Evolutionary conservation across 2,113 vertebrate species (phyloP), one percentile per base, ranked within the genome.

Genomic region (Odobenus rosmarus): DNA sequence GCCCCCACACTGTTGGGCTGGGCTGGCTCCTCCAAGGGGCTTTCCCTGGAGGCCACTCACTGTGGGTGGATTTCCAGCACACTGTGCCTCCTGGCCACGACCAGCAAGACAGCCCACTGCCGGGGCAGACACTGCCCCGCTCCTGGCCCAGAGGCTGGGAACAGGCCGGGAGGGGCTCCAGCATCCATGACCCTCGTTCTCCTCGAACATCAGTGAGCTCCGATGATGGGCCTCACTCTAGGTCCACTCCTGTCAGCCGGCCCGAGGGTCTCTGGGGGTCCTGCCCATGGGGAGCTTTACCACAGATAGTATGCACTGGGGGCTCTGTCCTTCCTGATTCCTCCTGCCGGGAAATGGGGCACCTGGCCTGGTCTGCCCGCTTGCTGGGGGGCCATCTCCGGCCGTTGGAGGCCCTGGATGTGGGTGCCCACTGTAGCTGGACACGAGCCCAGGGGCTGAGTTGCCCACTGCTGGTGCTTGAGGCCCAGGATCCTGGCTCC

Each of bases 401-500:
- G 62, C 64, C 24, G 23, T 72, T 7, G 2, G 24, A 36, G n/a
- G 9, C 24, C 9, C 15, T 6, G 1, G 23, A 23, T 55, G 16
- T 0, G 5, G 39, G 59, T 14, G 39, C 18, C 4, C 12, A 2
- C 16, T 51, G 7, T 15, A 4, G n/a, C 36, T 46, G 36, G 36
- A 16, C 36, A 15, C 0, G 0, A 31, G 26, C n/a, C n/a, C 1
- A 0, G 0, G 1, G 67, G 89, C 26, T 0, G 7, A 11, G 14
- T 23, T 61, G n/a, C n/a, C n/a, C n/a, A n/a, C n/a, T 2, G 1
- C 28, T 5, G 2, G 5, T 26, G 5, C 28, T 1, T 13, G 64
- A 4, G 12, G 36, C 64, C 1, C 3, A 24, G 39, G 36, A 13
- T n/a, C 51, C 7, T 1, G 76, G 23, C 39, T 46, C 51, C 3